A percentile compares a stretch with the other conserved stretches of the same genome.
Conservation (phyloP, 2,888 invertebrate species). For the Eristalis pertinax region DNA sequence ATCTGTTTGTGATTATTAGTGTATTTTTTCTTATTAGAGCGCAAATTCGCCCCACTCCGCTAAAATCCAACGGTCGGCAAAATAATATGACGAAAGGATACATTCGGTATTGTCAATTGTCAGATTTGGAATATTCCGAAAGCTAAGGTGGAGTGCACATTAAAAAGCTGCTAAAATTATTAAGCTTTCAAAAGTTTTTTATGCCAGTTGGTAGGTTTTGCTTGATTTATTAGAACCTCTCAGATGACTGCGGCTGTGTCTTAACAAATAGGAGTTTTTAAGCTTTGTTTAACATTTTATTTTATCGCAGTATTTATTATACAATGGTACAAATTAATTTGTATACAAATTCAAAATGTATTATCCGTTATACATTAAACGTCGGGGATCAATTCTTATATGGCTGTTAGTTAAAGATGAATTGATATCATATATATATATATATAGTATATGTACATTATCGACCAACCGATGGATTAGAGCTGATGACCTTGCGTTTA, state of each 20-base stretch:
- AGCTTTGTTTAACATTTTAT: neutral
- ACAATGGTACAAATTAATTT: too few relatives aligned
- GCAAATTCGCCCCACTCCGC: neutral
- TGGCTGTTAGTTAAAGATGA: too few relatives aligned
- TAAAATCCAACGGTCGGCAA: neutral
- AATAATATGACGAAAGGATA: constrained; percentile 3
- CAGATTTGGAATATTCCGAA: constrained; percentile 1
- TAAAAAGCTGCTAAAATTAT: neutral
- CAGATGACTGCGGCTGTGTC: neutral
- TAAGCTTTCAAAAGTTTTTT: neutral
- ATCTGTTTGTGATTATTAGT: constrained; percentile 3
- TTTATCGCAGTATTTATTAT: too few relatives aligned
- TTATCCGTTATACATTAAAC: too few relatives aligned
- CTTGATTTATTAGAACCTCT: neutral
- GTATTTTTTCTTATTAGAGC: constrained; percentile 3
- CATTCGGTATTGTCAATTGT: constrained; percentile 10
- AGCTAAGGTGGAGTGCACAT: constrained; percentile 8
- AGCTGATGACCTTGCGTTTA: too few relatives aligned
- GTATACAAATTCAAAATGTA: too few relatives aligned
- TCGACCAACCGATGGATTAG: too few relatives aligned
- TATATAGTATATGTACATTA: too few relatives aligned
- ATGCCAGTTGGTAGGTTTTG: neutral
- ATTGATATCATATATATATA: too few relatives aligned
- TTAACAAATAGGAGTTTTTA: too few relatives aligned
- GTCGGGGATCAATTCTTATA: too few relatives aligned